phyloP scores from a whole-genome alignment of 2,888 invertebrate genomes.

The Cephus rjabovi region DNA sequence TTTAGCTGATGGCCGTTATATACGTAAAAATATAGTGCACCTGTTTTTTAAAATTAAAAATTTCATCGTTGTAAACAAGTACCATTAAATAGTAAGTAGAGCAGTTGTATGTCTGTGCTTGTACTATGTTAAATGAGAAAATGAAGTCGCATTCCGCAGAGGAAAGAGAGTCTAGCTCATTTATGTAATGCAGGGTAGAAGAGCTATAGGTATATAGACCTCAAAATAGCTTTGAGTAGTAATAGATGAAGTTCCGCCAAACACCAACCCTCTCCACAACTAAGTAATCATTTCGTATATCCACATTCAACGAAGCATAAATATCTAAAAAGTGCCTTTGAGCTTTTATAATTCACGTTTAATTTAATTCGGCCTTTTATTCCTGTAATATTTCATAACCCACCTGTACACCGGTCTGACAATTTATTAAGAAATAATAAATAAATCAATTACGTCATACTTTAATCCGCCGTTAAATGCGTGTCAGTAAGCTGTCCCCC shows the following conservation, averaged over 20 bases:
- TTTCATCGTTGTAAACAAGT: background rate
- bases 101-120: background rate
- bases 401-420: background rate
- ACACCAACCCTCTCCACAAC: background rate
- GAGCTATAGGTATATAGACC: background rate
- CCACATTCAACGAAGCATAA: background rate
- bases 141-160: slow-evolving; percentile 20
- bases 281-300: background rate
- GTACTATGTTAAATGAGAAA: slow-evolving; percentile 24
- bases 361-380: background rate
- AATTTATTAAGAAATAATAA: background rate
- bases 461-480: background rate
- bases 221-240: background rate
- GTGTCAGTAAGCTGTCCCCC: background rate
- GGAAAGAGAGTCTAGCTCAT: slow-evolving; percentile 14
- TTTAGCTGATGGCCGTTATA: background rate
- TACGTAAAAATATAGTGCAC: background rate
- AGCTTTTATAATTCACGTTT: background rate
- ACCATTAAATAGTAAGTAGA: background rate
- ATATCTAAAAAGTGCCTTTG: background rate
- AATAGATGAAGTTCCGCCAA: background rate
- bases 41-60: background rate
- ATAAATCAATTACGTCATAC: background rate
- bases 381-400: background rate
- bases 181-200: slow-evolving; percentile 19